Evolutionary conservation across 2,888 invertebrate species (phyloP).

Genomic region (Chironomus tentans): DNA sequence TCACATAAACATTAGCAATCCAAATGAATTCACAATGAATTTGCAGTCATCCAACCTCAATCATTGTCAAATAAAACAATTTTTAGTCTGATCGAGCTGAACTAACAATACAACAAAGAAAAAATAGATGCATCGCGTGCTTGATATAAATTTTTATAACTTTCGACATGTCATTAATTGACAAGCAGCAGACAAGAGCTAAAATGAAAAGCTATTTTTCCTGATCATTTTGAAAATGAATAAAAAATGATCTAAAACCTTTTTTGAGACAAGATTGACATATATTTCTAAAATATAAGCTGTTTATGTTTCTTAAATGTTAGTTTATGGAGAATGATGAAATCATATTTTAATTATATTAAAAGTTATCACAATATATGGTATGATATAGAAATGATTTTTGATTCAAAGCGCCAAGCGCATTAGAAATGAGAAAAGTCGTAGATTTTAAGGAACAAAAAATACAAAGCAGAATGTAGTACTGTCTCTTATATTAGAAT

Average conservation of each 20-base stretch:
- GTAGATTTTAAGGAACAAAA: constrained; percentile 9
- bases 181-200: not conserved
- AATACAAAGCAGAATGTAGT: not conserved
- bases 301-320: constrained; percentile 25
- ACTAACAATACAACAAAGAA: too few species aligned
- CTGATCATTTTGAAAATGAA: not conserved
- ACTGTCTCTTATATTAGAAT: not conserved
- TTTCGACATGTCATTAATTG: too few species aligned
- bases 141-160: too few species aligned
- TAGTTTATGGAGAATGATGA: constrained; percentile 24
- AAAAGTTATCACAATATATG: constrained; percentile 7
- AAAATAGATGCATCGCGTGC: too few species aligned
- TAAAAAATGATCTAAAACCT: constrained; percentile 3
- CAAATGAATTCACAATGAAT: too few species aligned
- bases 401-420: constrained; percentile 15
- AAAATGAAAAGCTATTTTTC: not conserved
- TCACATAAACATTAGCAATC: too few species aligned
- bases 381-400: not conserved
- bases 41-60: too few species aligned
- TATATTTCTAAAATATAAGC: constrained; percentile 19
- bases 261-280: constrained; percentile 16
- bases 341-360: constrained; percentile 7
- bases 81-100: too few species aligned
- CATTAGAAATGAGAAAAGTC: not conserved
- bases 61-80: too few species aligned